Evolutionary conservation across 2,888 invertebrate species (phyloP).

Genomic region (Leucophenga maculata): DNA sequence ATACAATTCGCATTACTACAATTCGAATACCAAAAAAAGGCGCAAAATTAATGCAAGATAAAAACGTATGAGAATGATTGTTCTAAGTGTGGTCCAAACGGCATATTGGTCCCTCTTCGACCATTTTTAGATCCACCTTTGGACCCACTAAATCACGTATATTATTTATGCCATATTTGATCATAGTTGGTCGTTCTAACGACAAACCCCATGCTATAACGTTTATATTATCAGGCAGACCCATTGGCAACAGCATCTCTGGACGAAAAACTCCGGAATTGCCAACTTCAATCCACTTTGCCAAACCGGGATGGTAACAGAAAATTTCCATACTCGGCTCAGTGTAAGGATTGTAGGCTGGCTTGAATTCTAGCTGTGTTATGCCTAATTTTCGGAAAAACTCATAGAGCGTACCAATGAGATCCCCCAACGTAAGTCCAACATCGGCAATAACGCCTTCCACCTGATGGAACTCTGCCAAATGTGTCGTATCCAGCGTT

Average conservation of each 20-base stretch:
- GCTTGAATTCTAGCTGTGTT: conserved; percentile 92
- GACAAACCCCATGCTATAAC: conserved; percentile 99
- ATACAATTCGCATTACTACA: too few species aligned
- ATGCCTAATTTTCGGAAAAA: conserved; percentile 93
- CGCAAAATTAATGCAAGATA: too few species aligned
- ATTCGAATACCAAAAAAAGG: too few species aligned
- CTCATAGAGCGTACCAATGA: conserved; percentile 89
- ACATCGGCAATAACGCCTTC: conserved; percentile 97
- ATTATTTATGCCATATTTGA: conserved; percentile 97
- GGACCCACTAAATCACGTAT: conserved; percentile 98
- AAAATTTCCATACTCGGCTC: conserved; percentile 99
- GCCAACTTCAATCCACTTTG: conserved; percentile 83
- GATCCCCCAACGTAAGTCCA: conserved; percentile 90
- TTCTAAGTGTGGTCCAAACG: conserved; percentile 78
- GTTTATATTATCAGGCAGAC: conserved; percentile 91
- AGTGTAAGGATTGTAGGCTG: conserved; percentile 99
- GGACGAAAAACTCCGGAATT: conserved; percentile 98
- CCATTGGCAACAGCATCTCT: conserved; percentile 98
- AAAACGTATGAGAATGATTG: background rate
- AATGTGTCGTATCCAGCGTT: conserved; percentile 97
- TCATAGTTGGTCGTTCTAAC: conserved; percentile 98
- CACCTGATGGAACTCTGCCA: conserved; percentile 97
- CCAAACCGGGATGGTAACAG: conserved; percentile 85
- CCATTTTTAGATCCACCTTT: conserved; percentile 95
- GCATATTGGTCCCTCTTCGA: conserved; percentile 93